Percentiles rank a stretch among this genome's conserved stretches.
Evolutionary conservation across 2,797 vertebrate species (phyloP).

Genomic region (Microchirus variegatus): DNA sequence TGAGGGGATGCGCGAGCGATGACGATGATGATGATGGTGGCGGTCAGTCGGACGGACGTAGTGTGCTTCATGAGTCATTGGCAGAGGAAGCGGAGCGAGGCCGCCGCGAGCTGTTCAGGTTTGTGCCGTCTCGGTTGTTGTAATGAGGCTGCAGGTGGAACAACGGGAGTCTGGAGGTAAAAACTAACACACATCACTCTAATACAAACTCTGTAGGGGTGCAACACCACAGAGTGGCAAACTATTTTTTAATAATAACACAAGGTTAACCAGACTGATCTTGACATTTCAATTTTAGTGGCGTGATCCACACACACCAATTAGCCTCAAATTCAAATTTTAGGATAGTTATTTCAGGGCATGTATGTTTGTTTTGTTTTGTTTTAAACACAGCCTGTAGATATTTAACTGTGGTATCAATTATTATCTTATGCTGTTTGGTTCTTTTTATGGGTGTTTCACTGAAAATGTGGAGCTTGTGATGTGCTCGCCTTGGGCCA

Average conservation of each 20-base stretch:
- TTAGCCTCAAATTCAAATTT: no score
- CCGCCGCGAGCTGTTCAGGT: constrained; percentile 18
- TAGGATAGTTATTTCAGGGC: constrained; percentile 6
- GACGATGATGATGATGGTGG: constrained; percentile 2
- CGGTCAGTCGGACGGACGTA: neutral
- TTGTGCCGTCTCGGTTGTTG: constrained; percentile 14
- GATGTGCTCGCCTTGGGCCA: constrained; percentile 6
- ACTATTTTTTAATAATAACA: no score
- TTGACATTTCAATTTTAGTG: no score
- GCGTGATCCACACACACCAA: no score
- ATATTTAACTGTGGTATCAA: constrained; percentile 20
- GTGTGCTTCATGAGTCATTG: constrained; percentile 13
- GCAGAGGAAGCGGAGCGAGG: constrained; percentile 23
- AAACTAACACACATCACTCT: constrained; percentile 6
- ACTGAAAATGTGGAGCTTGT: constrained; percentile 32
- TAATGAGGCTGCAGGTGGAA: constrained; percentile 10
- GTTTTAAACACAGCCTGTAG: neutral
- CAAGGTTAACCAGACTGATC: no score
- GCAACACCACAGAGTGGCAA: neutral
- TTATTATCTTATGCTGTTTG: constrained; percentile 32
- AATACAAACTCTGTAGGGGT: constrained; percentile 1
- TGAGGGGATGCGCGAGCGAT: no score
- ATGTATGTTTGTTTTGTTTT: neutral
- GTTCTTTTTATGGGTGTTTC: constrained; percentile 15
- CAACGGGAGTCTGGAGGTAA: constrained; percentile 5